These are phyloP conservation scores for Drosophila flavopinicola DNA, from an alignment of 2,888 invertebrate genomes.

Conservation along the genomic window DNA sequence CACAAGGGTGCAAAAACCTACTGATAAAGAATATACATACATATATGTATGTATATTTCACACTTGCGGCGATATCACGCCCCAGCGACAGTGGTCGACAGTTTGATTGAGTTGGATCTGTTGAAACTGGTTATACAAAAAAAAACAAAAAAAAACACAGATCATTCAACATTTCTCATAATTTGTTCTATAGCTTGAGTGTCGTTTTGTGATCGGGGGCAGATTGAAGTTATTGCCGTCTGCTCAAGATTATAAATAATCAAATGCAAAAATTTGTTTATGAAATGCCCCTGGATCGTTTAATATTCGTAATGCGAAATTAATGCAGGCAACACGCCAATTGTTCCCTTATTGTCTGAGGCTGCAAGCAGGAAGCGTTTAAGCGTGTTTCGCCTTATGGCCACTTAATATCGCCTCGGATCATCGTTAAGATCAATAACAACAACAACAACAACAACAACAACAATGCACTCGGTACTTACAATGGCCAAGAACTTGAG, in stretches of 20 bases:
- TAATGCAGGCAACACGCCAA: conserved; percentile 65
- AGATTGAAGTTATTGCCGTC: conserved; percentile 36
- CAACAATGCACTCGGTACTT: conserved; percentile 85
- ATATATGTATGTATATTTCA: no score
- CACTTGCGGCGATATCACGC: conserved; percentile 51
- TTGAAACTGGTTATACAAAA: conserved; percentile 32
- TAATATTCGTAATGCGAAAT: conserved; percentile 56
- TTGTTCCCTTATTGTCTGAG: conserved; percentile 63
- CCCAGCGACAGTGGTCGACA: conserved; percentile 9
- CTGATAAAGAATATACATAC: conserved; percentile 39
- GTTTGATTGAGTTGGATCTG: conserved; percentile 14
- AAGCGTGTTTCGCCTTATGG: conserved; percentile 9
- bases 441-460: conserved; percentile 11
- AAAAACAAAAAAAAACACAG: no score
- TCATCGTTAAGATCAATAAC: conserved; percentile 31
- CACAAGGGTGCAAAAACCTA: conserved; percentile 35
- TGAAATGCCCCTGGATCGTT: conserved; percentile 42
- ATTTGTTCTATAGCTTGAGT: conserved; percentile 15
- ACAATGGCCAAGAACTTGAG: conserved; percentile 92
- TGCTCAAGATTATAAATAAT: conserved; percentile 62
- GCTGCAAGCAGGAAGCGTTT: conserved; percentile 59
- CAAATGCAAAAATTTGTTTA: conserved; percentile 50
- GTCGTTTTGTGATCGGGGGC: conserved; percentile 1
- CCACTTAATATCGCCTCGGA: conserved; percentile 34
- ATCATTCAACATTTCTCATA: conserved; percentile 4